These are phyloP conservation scores for Nanorana parkeri DNA, from an alignment of 2,113 vertebrate genomes.

Conservation along the genomic window DNA sequence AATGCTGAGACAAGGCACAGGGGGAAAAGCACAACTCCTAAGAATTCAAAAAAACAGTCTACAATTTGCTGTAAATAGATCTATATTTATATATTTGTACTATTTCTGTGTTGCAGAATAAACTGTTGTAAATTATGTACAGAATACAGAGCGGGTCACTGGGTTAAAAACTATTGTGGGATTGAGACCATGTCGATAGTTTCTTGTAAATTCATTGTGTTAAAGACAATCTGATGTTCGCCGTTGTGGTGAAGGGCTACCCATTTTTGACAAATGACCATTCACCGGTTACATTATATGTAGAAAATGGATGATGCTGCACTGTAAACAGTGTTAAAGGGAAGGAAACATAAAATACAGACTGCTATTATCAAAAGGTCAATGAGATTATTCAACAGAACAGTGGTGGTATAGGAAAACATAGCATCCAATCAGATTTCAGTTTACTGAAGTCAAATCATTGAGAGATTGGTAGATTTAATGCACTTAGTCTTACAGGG, in stretches of 20 bases:
- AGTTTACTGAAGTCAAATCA: too few relatives aligned
- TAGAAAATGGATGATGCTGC: conserved; percentile 6
- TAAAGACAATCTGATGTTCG: conserved; percentile 35
- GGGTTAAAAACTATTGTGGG: conserved; percentile 4
- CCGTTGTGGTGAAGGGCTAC: conserved; percentile 41
- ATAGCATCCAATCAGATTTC: too few relatives aligned
- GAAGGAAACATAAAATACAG: too few relatives aligned
- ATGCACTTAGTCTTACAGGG: too few relatives aligned
- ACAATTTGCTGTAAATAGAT: background rate
- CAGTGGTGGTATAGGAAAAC: too few relatives aligned
- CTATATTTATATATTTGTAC: conserved; percentile 47
- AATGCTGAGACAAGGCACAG: background rate
- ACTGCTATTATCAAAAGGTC: too few relatives aligned
- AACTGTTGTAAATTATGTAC: conserved; percentile 24
- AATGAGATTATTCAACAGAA: too few relatives aligned
- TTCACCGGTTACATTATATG: background rate
- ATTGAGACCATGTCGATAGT: background rate
- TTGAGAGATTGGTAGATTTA: too few relatives aligned
- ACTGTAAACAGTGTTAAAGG: background rate
- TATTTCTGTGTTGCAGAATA: conserved; percentile 16
- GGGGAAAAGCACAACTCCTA: conserved; percentile 29
- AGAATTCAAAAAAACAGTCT: background rate
- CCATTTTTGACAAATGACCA: background rate
- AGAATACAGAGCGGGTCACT: background rate
- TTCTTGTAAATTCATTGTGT: conserved; percentile 8